Percentiles rank a stretch among this genome's conserved stretches.
These are phyloP conservation scores for Xenus cinereus DNA, from an alignment of 2,113 vertebrate genomes.

Conservation along the genomic window DNA sequence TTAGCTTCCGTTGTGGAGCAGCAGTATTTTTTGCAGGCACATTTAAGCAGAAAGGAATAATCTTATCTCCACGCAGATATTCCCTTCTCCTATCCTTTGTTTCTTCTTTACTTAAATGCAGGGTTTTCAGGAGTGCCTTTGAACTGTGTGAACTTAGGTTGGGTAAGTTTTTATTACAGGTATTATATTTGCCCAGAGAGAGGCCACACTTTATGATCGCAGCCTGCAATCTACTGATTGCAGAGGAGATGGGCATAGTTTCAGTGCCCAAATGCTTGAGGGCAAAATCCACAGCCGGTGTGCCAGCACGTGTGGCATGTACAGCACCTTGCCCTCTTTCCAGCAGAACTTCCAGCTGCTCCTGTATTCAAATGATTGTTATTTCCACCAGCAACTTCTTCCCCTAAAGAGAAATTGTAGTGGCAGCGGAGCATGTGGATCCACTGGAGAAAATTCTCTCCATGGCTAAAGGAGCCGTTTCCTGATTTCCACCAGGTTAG, in stretches of 20 bases:
- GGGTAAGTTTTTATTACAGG: background rate
- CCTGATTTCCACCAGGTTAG: background rate
- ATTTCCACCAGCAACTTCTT: background rate
- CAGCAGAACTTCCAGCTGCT: background rate
- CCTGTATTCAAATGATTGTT: background rate
- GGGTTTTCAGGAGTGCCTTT: background rate
- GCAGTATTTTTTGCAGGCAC: background rate
- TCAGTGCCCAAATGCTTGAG: background rate
- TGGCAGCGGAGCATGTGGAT: fast-evolving
- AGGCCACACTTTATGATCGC: background rate
- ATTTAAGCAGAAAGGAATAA: background rate
- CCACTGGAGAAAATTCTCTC: background rate
- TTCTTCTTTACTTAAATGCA: background rate
- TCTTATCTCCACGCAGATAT: background rate
- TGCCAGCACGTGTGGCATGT: background rate
- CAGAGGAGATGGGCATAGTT: background rate
- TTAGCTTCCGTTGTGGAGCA: background rate
- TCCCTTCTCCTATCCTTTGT: background rate
- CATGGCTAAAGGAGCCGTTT: background rate
- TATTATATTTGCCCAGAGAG: background rate
- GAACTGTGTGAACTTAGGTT: background rate
- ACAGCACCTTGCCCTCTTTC: background rate
- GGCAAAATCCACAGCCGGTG: background rate
- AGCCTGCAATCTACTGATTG: background rate
- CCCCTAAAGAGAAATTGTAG: background rate